Evolutionary conservation across 2,888 invertebrate species (phyloP).

Genomic region (Acanthacorydalis orientalis): DNA sequence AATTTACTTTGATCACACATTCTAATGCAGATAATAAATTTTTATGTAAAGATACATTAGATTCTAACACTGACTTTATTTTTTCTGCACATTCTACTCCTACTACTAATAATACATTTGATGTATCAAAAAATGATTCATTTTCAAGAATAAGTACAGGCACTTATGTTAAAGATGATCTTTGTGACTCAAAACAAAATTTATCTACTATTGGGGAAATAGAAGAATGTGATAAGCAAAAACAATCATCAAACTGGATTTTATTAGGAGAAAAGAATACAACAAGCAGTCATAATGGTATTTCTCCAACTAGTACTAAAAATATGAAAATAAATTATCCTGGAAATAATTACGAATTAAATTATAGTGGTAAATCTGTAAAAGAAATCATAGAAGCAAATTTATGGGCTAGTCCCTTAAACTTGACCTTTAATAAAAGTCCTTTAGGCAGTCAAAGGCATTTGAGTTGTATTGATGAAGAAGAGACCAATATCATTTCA

Average conservation of each 20-base stretch:
- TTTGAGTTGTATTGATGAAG: slow-evolving; percentile 33
- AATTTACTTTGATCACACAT: no score
- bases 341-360: slow-evolving; percentile 18
- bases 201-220: neutral
- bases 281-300: no score
- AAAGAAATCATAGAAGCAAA: slow-evolving; percentile 21
- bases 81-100: no score
- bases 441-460: slow-evolving; percentile 21
- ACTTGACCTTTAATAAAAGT: no score
- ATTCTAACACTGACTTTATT: no score
- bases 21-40: no score
- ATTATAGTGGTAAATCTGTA: slow-evolving; percentile 14
- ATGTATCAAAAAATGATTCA: no score
- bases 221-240: neutral
- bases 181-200: neutral
- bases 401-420: slow-evolving; percentile 20
- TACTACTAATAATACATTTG: no score
- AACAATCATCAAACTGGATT: no score
- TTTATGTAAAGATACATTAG: no score
- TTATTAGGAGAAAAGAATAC: no score
- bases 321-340: slow-evolving; percentile 8
- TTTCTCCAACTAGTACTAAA: slow-evolving; percentile 5
- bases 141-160: slow-evolving; percentile 24
- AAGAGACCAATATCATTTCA: slow-evolving; percentile 17
- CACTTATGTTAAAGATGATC: slow-evolving; percentile 5